Conservation (phyloP, 2,888 invertebrate genomes). For the Chaetogeoica ovagalla region DNA sequence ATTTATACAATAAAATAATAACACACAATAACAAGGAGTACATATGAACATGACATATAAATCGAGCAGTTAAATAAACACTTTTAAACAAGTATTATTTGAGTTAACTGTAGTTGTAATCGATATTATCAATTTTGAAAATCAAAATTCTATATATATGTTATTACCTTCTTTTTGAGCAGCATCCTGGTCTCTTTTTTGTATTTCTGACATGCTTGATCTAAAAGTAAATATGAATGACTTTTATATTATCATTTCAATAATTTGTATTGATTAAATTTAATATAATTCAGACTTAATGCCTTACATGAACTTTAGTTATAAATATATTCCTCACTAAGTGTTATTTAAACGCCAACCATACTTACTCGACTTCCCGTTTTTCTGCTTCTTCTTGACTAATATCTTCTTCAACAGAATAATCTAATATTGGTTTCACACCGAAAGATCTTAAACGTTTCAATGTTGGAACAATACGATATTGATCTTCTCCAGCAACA, state of each 20-base stretch:
- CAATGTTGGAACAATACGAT: slow-evolving; percentile 81
- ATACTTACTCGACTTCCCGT: slow-evolving; percentile 86
- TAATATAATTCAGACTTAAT: no score
- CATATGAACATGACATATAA: slow-evolving; percentile 8
- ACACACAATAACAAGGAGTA: background rate
- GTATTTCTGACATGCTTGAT: slow-evolving; percentile 56
- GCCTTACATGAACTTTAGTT: no score
- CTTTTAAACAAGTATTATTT: background rate
- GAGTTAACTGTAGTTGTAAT: background rate
- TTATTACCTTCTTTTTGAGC: slow-evolving; percentile 56
- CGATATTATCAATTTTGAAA: slow-evolving; percentile 8
- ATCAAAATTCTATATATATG: background rate
- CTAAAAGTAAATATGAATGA: slow-evolving; percentile 52
- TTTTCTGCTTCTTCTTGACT: slow-evolving; percentile 91
- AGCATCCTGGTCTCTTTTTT: slow-evolving; percentile 55
- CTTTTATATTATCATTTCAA: background rate
- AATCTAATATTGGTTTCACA: slow-evolving; percentile 97
- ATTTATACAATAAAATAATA: background rate
- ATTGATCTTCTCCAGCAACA: slow-evolving; percentile 94
- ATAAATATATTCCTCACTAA: no score
- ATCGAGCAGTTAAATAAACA: slow-evolving; percentile 26
- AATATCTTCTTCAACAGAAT: slow-evolving; percentile 96
- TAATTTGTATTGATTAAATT: background rate
- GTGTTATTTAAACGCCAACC: background rate
- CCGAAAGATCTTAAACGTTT: slow-evolving; percentile 89